phyloP scores from a whole-genome alignment of 2,113 vertebrate genomes.

The Megaleporinus macrocephalus region DNA sequence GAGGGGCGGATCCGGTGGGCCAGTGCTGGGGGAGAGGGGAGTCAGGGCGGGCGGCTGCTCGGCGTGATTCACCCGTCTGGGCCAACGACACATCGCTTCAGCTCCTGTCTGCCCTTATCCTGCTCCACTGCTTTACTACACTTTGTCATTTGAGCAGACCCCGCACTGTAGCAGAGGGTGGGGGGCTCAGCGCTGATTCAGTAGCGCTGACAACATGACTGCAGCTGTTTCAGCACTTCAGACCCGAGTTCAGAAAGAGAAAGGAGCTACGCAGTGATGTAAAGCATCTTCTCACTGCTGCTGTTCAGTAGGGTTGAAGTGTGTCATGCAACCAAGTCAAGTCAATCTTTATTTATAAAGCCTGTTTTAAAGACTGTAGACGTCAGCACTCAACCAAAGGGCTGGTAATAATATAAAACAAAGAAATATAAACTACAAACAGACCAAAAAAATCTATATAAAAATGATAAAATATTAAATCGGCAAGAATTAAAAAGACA shows the following conservation, averaged over 20 bases:
- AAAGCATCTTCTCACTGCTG: too few relatives aligned
- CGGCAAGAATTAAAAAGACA: too few relatives aligned
- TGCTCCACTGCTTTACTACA: conserved; percentile 7
- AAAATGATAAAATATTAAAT: too few relatives aligned
- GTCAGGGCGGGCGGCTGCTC: neutral
- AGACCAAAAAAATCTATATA: too few relatives aligned
- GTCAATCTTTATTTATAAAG: too few relatives aligned
- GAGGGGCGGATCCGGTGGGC: neutral
- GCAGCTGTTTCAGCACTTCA: neutral
- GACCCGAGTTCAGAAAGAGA: neutral
- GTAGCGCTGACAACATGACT: neutral
- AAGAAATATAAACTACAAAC: too few relatives aligned
- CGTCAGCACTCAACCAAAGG: too few relatives aligned
- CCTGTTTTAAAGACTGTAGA: too few relatives aligned
- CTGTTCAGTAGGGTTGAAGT: too few relatives aligned
- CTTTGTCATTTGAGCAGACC: conserved; percentile 16
- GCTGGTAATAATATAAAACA: too few relatives aligned
- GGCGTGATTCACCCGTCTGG: conserved; percentile 36
- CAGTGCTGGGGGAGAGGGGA: neutral
- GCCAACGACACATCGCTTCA: conserved; percentile 9
- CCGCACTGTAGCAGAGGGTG: neutral
- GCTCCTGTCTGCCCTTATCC: conserved; percentile 11
- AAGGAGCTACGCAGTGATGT: neutral
- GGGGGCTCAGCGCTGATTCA: neutral
- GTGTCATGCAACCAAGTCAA: too few relatives aligned